Evolutionary conservation across 1,140 invertebrate genomes (phyloP).

Genomic region (Zaprionus davidi): DNA sequence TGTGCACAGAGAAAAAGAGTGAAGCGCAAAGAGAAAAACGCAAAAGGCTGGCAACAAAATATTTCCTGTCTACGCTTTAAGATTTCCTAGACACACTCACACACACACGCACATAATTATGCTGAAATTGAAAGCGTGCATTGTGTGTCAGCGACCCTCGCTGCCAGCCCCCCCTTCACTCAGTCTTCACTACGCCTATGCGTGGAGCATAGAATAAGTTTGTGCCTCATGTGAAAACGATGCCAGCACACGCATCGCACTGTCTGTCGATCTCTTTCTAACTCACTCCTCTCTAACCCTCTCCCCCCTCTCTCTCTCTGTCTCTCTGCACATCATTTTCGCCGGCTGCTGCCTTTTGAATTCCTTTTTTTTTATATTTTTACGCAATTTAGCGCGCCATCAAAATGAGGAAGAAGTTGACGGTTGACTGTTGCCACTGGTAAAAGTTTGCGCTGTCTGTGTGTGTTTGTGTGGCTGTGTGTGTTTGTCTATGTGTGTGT

Average conservation of each 20-base stretch:
- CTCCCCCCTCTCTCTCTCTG: neutral
- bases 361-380: slow-evolving; percentile 54
- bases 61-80: slow-evolving; percentile 81
- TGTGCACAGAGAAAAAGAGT: slow-evolving; percentile 29
- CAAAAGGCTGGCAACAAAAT: slow-evolving; percentile 51
- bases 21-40: slow-evolving; percentile 26
- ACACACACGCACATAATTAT: slow-evolving; percentile 14
- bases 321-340: slow-evolving; percentile 51
- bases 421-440: slow-evolving; percentile 39
- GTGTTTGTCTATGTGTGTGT: slow-evolving; percentile 15
- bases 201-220: slow-evolving; percentile 64
- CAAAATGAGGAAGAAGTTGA: slow-evolving; percentile 74
- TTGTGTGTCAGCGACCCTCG: slow-evolving; percentile 76
- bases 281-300: neutral
- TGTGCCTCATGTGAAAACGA: slow-evolving; percentile 67
- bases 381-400: slow-evolving; percentile 70
- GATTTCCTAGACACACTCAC: slow-evolving; percentile 69
- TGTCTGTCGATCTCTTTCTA: neutral
- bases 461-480: slow-evolving; percentile 14
- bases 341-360: slow-evolving; percentile 59
- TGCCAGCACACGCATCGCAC: slow-evolving; percentile 63
- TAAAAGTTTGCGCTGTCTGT: slow-evolving; percentile 21
- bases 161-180: neutral
- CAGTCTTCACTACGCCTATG: slow-evolving; percentile 49
- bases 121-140: slow-evolving; percentile 76